Percentiles rank a stretch among this genome's conserved stretches.
phyloP scores from a whole-genome alignment of 1,140 invertebrate genomes.

The Pseudomyrmex concolor region DNA sequence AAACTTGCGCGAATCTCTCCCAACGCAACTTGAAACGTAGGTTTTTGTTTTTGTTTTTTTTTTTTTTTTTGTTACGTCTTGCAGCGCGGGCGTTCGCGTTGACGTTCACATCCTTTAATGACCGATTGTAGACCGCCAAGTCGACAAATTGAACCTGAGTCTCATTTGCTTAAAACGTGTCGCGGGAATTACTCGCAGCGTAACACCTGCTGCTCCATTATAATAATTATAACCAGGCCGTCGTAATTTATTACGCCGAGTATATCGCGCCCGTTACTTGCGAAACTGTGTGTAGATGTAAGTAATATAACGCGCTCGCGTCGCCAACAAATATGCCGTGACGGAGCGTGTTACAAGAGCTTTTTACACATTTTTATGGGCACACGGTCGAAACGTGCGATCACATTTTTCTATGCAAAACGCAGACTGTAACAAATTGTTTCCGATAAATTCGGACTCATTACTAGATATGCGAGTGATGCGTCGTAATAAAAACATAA shows the following conservation, averaged over 20 bases:
- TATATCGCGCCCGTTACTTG: slow-evolving; percentile 68
- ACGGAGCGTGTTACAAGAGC: slow-evolving; percentile 25
- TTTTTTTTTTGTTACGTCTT: slow-evolving; percentile 7
- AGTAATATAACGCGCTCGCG: slow-evolving; percentile 50
- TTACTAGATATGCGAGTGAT: background rate
- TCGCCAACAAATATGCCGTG: slow-evolving; percentile 50
- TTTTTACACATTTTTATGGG: slow-evolving; percentile 44
- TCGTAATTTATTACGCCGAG: slow-evolving; percentile 77
- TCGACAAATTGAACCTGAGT: slow-evolving; percentile 80
- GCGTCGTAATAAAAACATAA: too few relatives aligned
- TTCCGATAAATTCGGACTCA: background rate
- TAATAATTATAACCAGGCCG: slow-evolving; percentile 81
- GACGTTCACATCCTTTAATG: slow-evolving; percentile 73
- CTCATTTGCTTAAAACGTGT: slow-evolving; percentile 83
- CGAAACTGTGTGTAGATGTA: slow-evolving; percentile 57
- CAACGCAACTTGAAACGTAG: slow-evolving; percentile 27
- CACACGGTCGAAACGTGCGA: background rate
- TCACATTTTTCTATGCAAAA: background rate
- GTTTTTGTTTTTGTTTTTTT: too few relatives aligned
- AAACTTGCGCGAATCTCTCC: slow-evolving; percentile 53
- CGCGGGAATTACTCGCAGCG: slow-evolving; percentile 69
- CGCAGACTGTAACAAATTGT: slow-evolving; percentile 6
- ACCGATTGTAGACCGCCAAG: slow-evolving; percentile 74
- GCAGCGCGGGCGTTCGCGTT: slow-evolving; percentile 3
- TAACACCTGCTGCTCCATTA: slow-evolving; percentile 82